Conservation (phyloP, 2,888 invertebrate genomes). For the Schizotus pectinicornis region DNA sequence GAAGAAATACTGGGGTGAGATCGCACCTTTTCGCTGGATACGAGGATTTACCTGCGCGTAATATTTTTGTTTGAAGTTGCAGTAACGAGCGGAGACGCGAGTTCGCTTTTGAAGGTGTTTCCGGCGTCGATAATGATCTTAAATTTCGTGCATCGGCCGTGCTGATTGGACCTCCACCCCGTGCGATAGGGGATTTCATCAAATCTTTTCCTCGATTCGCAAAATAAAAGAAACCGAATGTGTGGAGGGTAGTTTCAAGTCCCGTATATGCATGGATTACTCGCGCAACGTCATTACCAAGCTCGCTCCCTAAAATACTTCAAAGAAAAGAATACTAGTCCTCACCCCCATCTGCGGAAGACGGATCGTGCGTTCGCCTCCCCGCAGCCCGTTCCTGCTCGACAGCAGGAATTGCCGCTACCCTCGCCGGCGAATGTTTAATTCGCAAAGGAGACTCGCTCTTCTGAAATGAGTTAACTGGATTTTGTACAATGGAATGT, state of each 20-base stretch:
- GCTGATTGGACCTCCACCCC: constrained; percentile 33
- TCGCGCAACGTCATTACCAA: constrained; percentile 55
- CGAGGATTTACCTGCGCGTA: neutral
- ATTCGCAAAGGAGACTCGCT: constrained; percentile 50
- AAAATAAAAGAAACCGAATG: constrained; percentile 47
- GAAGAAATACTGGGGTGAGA: constrained; percentile 13
- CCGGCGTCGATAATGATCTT: constrained; percentile 31
- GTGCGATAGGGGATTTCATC: constrained; percentile 38
- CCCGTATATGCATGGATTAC: constrained; percentile 57
- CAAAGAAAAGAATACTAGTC: constrained; percentile 49
- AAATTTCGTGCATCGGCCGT: constrained; percentile 30
- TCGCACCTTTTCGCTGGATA: neutral
- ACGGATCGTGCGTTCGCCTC: neutral
- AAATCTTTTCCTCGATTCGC: constrained; percentile 43
- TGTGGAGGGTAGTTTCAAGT: constrained; percentile 42
- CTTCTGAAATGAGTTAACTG: constrained; percentile 53
- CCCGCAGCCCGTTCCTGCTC: neutral
- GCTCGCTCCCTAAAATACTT: constrained; percentile 53
- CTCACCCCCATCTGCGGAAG: constrained; percentile 30
- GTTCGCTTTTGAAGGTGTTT: constrained; percentile 11
- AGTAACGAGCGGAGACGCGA: constrained; percentile 3
- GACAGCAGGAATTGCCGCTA: constrained; percentile 35
- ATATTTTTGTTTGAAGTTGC: constrained; percentile 5
- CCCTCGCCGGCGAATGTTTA: constrained; percentile 40
- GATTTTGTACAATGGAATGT: constrained; percentile 52